Evolutionary conservation across 2,113 vertebrate genomes (phyloP).

Genomic region (Leptocoma aspasia): DNA sequence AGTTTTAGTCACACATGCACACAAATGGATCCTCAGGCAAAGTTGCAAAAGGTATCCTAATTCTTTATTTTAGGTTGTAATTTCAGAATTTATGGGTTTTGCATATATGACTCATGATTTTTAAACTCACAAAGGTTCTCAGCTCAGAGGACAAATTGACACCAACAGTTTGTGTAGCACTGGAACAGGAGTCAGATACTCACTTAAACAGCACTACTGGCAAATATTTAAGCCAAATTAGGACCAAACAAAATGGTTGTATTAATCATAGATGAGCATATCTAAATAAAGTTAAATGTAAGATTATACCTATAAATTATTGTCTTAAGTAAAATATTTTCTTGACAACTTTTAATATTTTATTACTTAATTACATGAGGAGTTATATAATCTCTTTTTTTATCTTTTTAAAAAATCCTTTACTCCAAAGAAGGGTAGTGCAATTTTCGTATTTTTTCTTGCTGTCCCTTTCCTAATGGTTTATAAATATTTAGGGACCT

Average conservation of each 20-base stretch:
- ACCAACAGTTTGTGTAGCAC: neutral
- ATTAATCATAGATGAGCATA: neutral
- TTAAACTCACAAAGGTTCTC: neutral
- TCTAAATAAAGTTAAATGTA: neutral
- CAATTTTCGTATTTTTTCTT: neutral
- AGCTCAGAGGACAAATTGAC: neutral
- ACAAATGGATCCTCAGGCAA: neutral
- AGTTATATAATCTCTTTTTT: neutral
- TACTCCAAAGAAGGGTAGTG: neutral
- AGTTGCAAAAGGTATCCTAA: neutral
- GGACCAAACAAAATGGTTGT: neutral
- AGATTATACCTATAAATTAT: neutral
- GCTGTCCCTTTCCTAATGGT: neutral
- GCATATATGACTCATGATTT: neutral
- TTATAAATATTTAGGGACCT: neutral
- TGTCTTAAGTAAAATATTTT: neutral
- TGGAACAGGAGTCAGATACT: neutral
- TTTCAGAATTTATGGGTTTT: neutral
- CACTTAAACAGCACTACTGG: neutral
- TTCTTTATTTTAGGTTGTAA: neutral
- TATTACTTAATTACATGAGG: neutral
- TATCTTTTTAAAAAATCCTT: fast-evolving
- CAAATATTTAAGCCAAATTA: neutral
- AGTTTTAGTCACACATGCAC: neutral
- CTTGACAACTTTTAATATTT: neutral